These are phyloP conservation scores for Polydesmus complanatus DNA, from an alignment of 2,888 invertebrate species.

Conservation along the genomic window DNA sequence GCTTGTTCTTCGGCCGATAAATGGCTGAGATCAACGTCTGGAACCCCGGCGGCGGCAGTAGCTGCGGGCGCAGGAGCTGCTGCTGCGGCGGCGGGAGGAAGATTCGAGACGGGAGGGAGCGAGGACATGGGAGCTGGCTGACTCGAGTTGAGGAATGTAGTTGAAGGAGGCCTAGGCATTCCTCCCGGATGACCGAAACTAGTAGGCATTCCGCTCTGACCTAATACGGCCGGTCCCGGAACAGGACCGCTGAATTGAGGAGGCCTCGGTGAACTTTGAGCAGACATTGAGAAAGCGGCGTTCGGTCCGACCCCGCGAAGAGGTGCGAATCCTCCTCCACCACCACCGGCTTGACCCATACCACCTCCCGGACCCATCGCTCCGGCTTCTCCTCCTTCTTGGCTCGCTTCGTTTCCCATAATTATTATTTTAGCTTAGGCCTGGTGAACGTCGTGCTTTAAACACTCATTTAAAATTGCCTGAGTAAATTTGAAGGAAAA, in stretches of 20 bases:
- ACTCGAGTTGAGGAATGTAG: not conserved
- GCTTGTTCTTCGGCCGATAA: constrained; percentile 45
- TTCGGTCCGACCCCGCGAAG: not conserved
- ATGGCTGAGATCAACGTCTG: constrained; percentile 43
- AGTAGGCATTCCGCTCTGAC: constrained; percentile 1
- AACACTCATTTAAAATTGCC: not conserved
- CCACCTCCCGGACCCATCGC: not conserved
- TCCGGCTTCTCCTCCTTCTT: constrained; percentile 2
- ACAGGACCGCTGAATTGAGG: not conserved
- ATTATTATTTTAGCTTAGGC: too few relatives aligned
- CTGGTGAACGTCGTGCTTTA: not conserved
- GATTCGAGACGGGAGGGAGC: not conserved
- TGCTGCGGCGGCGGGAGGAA: not conserved
- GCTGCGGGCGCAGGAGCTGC: not conserved
- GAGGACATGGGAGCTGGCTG: not conserved
- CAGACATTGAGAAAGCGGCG: too few relatives aligned
- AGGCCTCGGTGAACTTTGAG: not conserved
- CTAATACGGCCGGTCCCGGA: not conserved
- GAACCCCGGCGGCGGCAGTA: constrained; percentile 19
- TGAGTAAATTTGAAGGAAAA: too few relatives aligned
- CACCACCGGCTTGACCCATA: not conserved
- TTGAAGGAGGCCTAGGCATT: not conserved
- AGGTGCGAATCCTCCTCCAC: not conserved
- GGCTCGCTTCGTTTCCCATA: constrained; percentile 13
- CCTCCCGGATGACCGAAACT: not conserved